phyloP scores from a whole-genome alignment of 2,888 invertebrate genomes.

The Ecdyonurus torrentis region DNA sequence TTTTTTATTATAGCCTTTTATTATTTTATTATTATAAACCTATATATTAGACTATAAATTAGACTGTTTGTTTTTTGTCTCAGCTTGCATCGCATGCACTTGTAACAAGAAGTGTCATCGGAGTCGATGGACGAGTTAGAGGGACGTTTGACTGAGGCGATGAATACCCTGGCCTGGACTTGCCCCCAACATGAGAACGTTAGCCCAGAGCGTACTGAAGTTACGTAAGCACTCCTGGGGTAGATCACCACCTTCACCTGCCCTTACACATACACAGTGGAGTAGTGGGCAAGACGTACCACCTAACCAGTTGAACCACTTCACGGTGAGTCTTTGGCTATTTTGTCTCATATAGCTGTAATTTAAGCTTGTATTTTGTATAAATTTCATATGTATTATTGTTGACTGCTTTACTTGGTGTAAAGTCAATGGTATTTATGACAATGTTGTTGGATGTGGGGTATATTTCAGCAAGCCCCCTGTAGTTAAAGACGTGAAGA shows the following conservation, averaged over 20 bases:
- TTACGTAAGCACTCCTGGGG: conserved; percentile 16
- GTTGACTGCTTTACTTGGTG: no score
- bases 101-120: conserved; percentile 20
- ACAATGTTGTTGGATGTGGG: no score
- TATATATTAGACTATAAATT: no score
- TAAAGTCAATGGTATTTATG: no score
- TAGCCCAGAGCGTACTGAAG: conserved; percentile 23
- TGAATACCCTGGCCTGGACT: conserved; percentile 18
- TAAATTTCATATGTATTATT: no score
- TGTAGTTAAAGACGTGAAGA: no score
- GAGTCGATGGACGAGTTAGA: conserved; percentile 17
- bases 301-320: background rate
- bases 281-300: background rate
- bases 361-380: no score
- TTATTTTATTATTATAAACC: no score
- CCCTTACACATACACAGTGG: background rate
- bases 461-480: no score
- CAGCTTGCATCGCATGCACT: conserved; percentile 25
- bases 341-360: background rate
- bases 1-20: no score
- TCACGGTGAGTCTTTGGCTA: background rate
- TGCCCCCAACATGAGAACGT: conserved; percentile 18
- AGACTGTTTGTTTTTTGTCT: no score
- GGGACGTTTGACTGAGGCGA: conserved; percentile 19
- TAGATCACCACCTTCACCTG: background rate